phyloP scores from a whole-genome alignment of 2,113 vertebrate genomes.

The Hippopotamus amphibius region DNA sequence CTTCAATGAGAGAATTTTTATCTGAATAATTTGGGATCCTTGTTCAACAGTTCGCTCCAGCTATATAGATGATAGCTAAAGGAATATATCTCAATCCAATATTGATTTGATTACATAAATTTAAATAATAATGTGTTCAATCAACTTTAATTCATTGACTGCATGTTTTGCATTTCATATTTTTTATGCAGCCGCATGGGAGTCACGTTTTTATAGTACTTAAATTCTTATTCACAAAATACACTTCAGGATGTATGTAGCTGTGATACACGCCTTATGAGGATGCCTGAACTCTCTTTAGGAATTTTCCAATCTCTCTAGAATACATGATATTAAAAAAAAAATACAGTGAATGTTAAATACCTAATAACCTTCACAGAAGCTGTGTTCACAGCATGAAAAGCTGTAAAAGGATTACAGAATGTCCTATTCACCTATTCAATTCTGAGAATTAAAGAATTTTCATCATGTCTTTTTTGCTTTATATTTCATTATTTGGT shows the following conservation, averaged over 20 bases:
- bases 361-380: slow-evolving; percentile 43
- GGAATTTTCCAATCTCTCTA: slow-evolving; percentile 46
- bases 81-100: slow-evolving; percentile 37
- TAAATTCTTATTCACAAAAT: slow-evolving; percentile 64
- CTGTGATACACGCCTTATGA: not conserved
- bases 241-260: not conserved
- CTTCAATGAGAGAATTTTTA: slow-evolving; percentile 7
- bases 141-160: slow-evolving; percentile 62
- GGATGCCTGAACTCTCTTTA: not conserved
- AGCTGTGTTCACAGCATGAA: not conserved
- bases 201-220: not conserved
- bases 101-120: slow-evolving; percentile 55
- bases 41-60: not conserved
- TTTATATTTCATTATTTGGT: slow-evolving; percentile 27
- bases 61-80: not conserved
- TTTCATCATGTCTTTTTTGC: slow-evolving; percentile 39
- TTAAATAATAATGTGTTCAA: slow-evolving; percentile 61
- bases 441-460: slow-evolving; percentile 8
- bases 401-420: slow-evolving; percentile 55
- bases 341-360: slow-evolving; percentile 41
- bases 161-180: slow-evolving; percentile 40
- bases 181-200: slow-evolving; percentile 47
- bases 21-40: slow-evolving; percentile 29
- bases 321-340: not conserved
- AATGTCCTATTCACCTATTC: slow-evolving; percentile 24